Percentiles rank a stretch among this genome's conserved stretches.
phyloP scores from a whole-genome alignment of 2,888 invertebrate genomes.

The Cerceris rybyensis region DNA sequence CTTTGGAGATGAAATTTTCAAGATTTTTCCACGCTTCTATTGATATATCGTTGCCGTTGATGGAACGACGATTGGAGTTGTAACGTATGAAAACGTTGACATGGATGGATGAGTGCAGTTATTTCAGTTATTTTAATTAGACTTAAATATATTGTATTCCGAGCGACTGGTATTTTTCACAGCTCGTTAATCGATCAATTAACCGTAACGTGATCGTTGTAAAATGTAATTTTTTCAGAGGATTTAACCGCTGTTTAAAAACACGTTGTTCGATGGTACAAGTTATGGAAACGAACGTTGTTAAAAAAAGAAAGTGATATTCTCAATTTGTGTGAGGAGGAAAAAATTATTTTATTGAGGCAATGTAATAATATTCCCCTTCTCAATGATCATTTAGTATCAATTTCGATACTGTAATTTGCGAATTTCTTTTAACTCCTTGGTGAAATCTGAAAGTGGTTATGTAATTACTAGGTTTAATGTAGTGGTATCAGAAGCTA shows the following conservation, averaged over 20 bases:
- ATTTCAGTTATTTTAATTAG: too few species aligned
- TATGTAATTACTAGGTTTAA: conserved; percentile 43
- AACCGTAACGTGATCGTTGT: too few species aligned
- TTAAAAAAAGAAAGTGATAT: conserved; percentile 30
- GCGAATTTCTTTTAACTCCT: conserved; percentile 39
- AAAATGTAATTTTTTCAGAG: too few species aligned
- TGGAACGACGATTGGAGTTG: too few species aligned
- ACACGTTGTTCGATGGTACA: conserved; percentile 1
- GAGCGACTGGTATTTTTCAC: too few species aligned
- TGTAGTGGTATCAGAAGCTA: conserved; percentile 39
- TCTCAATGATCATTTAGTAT: conserved; percentile 17
- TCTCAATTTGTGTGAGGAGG: conserved; percentile 54
- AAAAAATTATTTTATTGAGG: conserved; percentile 46
- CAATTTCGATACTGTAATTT: conserved; percentile 51
- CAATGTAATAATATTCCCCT: conserved; percentile 28
- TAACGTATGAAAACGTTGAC: too few species aligned
- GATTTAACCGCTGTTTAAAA: too few species aligned
- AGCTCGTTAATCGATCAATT: too few species aligned
- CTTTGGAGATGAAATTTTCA: neutral
- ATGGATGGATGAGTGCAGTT: too few species aligned
- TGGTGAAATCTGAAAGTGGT: conserved; percentile 51
- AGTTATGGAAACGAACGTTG: conserved; percentile 7
- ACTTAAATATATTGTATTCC: too few species aligned
- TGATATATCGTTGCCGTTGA: too few species aligned
- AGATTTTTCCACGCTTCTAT: too few species aligned